phyloP scores from a whole-genome alignment of 2,888 invertebrate genomes.

The Thysanoteuthis rhombus region DNA sequence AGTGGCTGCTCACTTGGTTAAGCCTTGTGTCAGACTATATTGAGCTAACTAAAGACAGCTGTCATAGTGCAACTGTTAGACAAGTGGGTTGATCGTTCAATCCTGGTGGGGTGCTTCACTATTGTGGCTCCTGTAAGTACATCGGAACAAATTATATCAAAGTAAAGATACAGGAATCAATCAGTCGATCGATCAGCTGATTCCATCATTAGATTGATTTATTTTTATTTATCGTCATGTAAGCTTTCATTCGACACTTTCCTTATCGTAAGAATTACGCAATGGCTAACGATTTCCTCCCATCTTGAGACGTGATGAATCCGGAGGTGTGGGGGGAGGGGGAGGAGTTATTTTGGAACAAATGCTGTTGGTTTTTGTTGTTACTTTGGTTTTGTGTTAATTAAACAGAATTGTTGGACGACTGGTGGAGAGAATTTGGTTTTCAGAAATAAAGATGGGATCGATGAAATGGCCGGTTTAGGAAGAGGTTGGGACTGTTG shows the following conservation, averaged over 20 bases:
- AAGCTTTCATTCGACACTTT: neutral
- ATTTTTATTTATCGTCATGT: neutral
- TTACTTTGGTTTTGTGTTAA: neutral
- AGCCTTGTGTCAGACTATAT: too few relatives aligned
- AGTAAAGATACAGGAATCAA: too few relatives aligned
- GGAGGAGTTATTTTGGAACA: neutral
- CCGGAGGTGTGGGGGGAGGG: neutral
- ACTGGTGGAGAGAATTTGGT: neutral
- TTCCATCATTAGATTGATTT: neutral
- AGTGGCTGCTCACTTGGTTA: too few relatives aligned
- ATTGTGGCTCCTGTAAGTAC: too few relatives aligned
- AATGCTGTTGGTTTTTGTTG: neutral
- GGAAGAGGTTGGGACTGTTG: neutral
- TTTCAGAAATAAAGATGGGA: neutral
- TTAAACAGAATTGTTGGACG: neutral
- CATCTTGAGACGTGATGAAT: neutral
- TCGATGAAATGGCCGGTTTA: neutral
- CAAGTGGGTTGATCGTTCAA: too few relatives aligned
- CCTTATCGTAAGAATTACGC: neutral
- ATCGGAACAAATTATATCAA: too few relatives aligned
- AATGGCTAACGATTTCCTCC: neutral
- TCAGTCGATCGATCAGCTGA: neutral
- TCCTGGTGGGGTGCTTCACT: too few relatives aligned
- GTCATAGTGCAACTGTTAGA: too few relatives aligned
- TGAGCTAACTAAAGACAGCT: too few relatives aligned